Percentiles rank a stretch among this genome's conserved stretches.
Conservation (phyloP, 2,888 invertebrate species). For the Callimorpha dominula region DNA sequence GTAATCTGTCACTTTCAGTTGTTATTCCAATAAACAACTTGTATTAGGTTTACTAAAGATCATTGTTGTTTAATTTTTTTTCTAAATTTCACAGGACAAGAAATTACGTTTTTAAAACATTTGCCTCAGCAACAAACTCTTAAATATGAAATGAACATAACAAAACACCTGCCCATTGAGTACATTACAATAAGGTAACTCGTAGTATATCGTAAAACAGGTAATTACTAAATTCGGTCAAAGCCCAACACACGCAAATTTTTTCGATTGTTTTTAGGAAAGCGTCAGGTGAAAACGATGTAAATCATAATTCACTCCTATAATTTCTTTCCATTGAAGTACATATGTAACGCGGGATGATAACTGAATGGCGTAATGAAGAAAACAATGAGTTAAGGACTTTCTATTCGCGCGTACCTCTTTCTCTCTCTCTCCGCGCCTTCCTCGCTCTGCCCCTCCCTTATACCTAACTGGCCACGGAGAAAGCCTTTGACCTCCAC, state of each 20-base stretch:
- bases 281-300: not conserved
- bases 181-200: not conserved
- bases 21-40: conserved; percentile 15
- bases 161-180: not conserved
- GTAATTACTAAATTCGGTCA: not conserved
- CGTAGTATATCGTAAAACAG: not conserved
- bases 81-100: not conserved
- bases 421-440: conserved; percentile 50
- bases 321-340: conserved; percentile 28
- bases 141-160: not conserved
- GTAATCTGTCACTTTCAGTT: conserved; percentile 25
- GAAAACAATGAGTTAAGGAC: conserved; percentile 80
- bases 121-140: not conserved
- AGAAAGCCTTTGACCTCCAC: conserved; percentile 83
- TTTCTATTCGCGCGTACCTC: conserved; percentile 77
- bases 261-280: not conserved
- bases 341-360: conserved; percentile 73
- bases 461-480: conserved; percentile 68
- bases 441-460: conserved; percentile 55
- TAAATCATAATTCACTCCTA: conserved; percentile 19
- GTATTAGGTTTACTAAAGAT: not conserved
- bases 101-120: not conserved
- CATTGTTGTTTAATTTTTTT: too few species aligned
- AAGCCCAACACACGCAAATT: not conserved
- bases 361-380: conserved; percentile 80